Evolutionary conservation across 2,797 vertebrate species (phyloP), one percentile per base, ranked within the genome.

Genomic region (Antennarius maculatus): DNA sequence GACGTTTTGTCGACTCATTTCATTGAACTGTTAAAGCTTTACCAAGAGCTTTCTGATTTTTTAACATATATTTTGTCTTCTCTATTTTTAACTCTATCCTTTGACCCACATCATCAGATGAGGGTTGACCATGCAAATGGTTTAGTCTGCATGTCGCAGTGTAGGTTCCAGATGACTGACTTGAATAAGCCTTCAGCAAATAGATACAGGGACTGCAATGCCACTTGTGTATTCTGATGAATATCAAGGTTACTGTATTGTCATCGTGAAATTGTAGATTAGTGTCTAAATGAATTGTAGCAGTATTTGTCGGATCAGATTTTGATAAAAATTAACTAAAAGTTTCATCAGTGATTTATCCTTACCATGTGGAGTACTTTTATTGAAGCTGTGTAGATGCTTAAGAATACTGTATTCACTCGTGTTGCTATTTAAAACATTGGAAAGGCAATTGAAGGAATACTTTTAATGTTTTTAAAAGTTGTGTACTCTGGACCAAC

Each of bases 121-220:
- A 76, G 66, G 76, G 70, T 87, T 82, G 79, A 86, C 79, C 82
- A 88, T 84, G 84, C 83, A 88, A 85, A 87, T 88, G 81, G 76
- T 85, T 86, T 91, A 84, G 90, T 91, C 85, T 89, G 83, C 87
- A 88, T 91, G 91, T 92, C 91, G 89, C 81, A 90, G 81, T 81
- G 84, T 85, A 87, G 76, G 88, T 92, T 92, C 87, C 63, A 79
- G 87, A 76, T 86, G 89, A 86, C 79, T 90, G 86, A 70, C 79
- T 92, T 87, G 88, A 90, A 91, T 91, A 90, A 85, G 85, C 83
- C 74, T 60, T 85, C 80, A 88, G 80, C 80, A 83, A 89, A 85
- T 88, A 86, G 78, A 89, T 86, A 77, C 85, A 81, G 79, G 82
- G 84, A 88, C 87, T 83, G 87, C 77, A 79, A 77, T 69, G 82